phyloP scores from a whole-genome alignment of 2,797 vertebrate genomes.

The Rhinogobio ventralis region DNA sequence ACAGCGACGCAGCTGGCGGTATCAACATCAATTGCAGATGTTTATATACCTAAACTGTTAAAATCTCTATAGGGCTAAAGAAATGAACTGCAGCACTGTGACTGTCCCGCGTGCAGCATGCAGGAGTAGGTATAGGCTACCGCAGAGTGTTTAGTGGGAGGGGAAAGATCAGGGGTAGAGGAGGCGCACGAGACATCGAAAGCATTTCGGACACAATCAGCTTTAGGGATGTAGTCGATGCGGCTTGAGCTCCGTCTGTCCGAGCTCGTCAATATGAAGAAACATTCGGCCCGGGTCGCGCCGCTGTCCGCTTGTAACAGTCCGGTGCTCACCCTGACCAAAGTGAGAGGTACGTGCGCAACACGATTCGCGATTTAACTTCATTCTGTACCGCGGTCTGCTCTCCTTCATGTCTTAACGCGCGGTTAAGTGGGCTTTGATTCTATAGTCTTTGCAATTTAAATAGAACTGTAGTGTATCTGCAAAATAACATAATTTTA shows the following conservation, averaged over 20 bases:
- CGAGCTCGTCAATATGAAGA: constrained; percentile 92
- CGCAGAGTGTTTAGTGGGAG: constrained; percentile 49
- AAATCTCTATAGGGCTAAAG: not conserved
- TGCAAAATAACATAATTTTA: not conserved
- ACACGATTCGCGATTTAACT: constrained; percentile 2
- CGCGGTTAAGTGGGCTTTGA: not conserved
- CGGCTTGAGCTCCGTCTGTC: constrained; percentile 84
- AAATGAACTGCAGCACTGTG: constrained; percentile 29
- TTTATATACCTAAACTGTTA: not conserved
- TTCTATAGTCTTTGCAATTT: not conserved
- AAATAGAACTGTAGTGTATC: not conserved
- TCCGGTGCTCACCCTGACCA: constrained; percentile 95
- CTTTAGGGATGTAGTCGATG: constrained; percentile 91
- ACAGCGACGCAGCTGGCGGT: constrained; percentile 12
- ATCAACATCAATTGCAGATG: constrained; percentile 3
- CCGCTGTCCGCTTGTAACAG: constrained; percentile 97
- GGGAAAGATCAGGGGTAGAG: constrained; percentile 29
- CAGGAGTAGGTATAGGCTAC: constrained; percentile 15
- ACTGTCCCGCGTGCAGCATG: constrained; percentile 42
- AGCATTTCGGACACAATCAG: constrained; percentile 75
- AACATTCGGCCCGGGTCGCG: constrained; percentile 94
- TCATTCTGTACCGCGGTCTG: not conserved
- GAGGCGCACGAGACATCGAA: constrained; percentile 45
- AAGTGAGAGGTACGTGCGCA: constrained; percentile 89
- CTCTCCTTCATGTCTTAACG: not conserved